Evolutionary conservation across 2,797 vertebrate genomes (phyloP), one percentile per base, ranked within the genome.

Genomic region (Pterois miles): DNA sequence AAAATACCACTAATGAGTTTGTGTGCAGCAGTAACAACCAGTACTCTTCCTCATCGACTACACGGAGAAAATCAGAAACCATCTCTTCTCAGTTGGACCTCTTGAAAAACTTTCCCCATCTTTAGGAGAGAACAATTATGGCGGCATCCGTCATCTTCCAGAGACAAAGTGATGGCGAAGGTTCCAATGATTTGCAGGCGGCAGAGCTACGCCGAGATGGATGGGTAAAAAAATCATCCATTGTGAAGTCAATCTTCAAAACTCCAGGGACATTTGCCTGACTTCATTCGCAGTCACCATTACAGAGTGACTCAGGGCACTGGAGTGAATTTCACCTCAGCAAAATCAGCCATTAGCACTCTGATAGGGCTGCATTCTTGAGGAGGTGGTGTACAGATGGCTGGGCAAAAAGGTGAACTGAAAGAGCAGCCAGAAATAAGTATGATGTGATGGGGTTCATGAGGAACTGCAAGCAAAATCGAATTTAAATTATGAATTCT

Each of bases 91-190:
- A 87, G 59, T 76, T 74, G n/a, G 33, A 60, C 65, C 65, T 80
- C 56, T 76, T 83, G 50, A 50, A 71, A 85, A 88, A 85, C 25
- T 59, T 81, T 80, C 56, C 27, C 40, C 40, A 11, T 82, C 59
- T 85, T 63, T 62, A 59, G 71, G 43, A 85, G 22, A 46, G 67
- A 79, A 57, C 34, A 20, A n/a, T 77, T 86, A 71, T 75, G 54
- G 71, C 52, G 71, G 50, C 78, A 87, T 90, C 79, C 8, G 29
- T 89, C 88, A 88, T 88, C 75, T 81, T 76, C 84, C 53, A 59
- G 34, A 84, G 70, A 86, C 79, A 74, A 80, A 83, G 57, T 72
- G 59, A 88, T 76, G 73, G 76, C 25, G 27, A 85, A 78, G 79
- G 84, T 84, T 84, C 77, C 56, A 77, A 8, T 71, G 78, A 75